Base-by-base conservation (phyloP, 1,140 invertebrate species). In the Drosophila mayri region DNA sequence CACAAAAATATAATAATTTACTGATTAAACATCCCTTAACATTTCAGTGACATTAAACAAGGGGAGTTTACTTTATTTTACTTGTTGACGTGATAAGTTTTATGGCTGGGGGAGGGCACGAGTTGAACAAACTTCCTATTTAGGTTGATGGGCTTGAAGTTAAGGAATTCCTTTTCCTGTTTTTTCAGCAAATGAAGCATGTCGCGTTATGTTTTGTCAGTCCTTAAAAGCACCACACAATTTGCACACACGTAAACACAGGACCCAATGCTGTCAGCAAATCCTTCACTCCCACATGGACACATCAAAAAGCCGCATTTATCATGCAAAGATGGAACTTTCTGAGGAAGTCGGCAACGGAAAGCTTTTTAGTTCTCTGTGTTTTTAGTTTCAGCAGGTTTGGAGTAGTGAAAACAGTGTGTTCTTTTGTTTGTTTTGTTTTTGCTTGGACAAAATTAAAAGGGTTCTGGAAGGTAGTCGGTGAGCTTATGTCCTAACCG, bases 221-320 rank as follows among this genome's bases (percentile, higher is more conserved):
- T 72, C 49, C 64, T 32, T 77, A 77, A 77, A 77, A 77, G 74
- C 74, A 43, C 63, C 52, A 41, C 44, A 41, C 66, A 68, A 44
- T 55, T 38, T 46, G 22, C 22, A 64, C 70, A 65, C 38, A 74
- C 52, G 71, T 28, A 50, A 22, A 73, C 25, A 44, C 32, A 35
- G 58, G 14, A 50, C 44, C 38, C 2, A 40, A 47, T 28, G 25
- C 32, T 25, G 40, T 64, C 63, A 54, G 59, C 54, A 55, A 70
- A 64, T 62, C 43, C 47, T 50, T 66, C 71, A n/a, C 65, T 62
- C 55, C 41, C 41, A 68, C 54, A 75, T 37, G 66, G 60, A 72
- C 47, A 77, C 81, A 81, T 73, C 63, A 85, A 68, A 73, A 87
- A 65, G 52, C 83, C 59, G 63, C 76, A 88, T 86, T 86, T 79